Percentiles rank a stretch among this genome's conserved stretches.
These are phyloP conservation scores for Drosophila conformis DNA, from an alignment of 2,888 invertebrate species.

Conservation along the genomic window DNA sequence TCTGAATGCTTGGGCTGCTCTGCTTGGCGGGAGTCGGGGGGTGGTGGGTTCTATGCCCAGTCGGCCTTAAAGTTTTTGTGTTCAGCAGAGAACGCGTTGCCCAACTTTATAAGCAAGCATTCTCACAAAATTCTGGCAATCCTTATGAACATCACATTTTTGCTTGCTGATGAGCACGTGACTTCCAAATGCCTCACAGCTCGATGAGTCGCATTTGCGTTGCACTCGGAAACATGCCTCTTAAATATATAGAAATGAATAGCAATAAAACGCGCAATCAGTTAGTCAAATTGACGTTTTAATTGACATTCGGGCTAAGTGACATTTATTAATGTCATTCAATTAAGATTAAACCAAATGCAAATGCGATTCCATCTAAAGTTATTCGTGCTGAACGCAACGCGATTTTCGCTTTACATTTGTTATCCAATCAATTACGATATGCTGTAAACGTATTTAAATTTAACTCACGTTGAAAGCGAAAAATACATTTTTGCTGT, in stretches of 20 bases:
- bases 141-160: constrained; percentile 9
- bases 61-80: constrained; percentile 44
- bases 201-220: constrained; percentile 10
- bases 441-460: not conserved
- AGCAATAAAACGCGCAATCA: not conserved
- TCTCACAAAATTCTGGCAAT: constrained; percentile 31
- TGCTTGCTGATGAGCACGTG: constrained; percentile 36
- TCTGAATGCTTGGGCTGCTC: constrained; percentile 7
- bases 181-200: constrained; percentile 2
- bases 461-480: not conserved
- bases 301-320: not conserved
- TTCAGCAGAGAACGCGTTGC: constrained; percentile 32
- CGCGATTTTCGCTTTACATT: not conserved
- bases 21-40: not conserved
- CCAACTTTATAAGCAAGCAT: constrained; percentile 29
- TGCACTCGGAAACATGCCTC: constrained; percentile 3
- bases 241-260: constrained; percentile 1
- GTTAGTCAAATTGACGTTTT: not conserved
- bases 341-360: constrained; percentile 6
- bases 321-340: not conserved
- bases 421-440: not conserved
- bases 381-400: not conserved
- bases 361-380: not conserved
- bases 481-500: not conserved
- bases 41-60: not conserved